Base-by-base conservation (phyloP, 2,113 vertebrate genomes). In the Sinocyclocheilus rhinocerous region DNA sequence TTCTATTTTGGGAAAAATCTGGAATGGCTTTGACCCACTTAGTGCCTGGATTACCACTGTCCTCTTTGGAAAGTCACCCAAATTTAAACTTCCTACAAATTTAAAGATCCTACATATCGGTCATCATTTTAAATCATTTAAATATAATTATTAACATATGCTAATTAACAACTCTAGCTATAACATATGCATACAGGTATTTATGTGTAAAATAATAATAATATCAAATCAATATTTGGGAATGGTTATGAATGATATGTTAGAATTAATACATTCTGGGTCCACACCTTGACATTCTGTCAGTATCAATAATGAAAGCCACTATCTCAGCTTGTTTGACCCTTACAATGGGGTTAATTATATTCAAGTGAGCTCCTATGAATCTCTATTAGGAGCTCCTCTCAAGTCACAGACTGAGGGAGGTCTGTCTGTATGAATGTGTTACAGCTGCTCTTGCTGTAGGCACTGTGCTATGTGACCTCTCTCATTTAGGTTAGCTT, bases 21-120 rank as follows among this genome's bases (percentile, higher is more conserved):
- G 81, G 48, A 83, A n/a, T 73, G 81, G 67, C 81, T 67, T 83
- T 73, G 67, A 73, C 67, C 67, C 81, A 73, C 67, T 83, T 73
- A 36, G 39, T 48, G 42, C n/a, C 72, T 48, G 42, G 42, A 48
- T 76, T 48, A 67, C 24, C 63, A 67, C 63, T 15, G 72, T 76
- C 72, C 72, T 52, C 11, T 55, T 36, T n/a, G 52, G 10, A 78
- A 78, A 78, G 76, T 57, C 76, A 78, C 29, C 52, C 50, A 78
- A n/a, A 78, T 57, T 33, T 16, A 36, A 16, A 36, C 16, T 70
- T 57, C 6, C 52, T 55, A 55, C 50, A 55, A 55, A 55, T 55
- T 0, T 59, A 20, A 22, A 52, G 50, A 22, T 9, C 4, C 26
- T 55, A 16, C 1, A 59, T n/a, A 13, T 57, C 9, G 2, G 52